Conservation (phyloP, 2,113 vertebrate genomes). For the Catharus bicknelli region DNA sequence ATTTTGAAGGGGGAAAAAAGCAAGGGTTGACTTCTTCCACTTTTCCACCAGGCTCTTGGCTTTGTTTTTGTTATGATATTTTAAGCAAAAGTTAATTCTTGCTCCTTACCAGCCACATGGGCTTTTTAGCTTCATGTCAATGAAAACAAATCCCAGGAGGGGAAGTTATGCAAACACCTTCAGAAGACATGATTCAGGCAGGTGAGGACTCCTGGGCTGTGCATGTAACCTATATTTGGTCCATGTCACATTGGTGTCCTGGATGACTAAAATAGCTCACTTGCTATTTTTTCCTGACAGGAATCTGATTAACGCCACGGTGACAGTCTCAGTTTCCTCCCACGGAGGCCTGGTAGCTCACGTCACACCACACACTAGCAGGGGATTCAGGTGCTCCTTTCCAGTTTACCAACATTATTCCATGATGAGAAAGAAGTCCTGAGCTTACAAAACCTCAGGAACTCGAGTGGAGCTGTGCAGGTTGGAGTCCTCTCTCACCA, state of each 20-base stretch:
- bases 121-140: neutral
- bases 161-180: neutral
- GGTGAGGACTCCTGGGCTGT: neutral
- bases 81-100: neutral
- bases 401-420: neutral
- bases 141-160: neutral
- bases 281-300: neutral
- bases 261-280: neutral
- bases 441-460: neutral
- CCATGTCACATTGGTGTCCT: neutral
- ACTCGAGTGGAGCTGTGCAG: neutral
- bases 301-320: neutral
- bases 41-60: neutral
- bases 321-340: fast-evolving
- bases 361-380: fast-evolving
- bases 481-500: neutral
- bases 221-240: neutral
- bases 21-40: neutral
- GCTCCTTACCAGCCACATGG: neutral
- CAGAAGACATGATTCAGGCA: neutral
- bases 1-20: neutral
- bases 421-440: neutral
- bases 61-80: neutral
- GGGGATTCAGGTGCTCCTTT: neutral
- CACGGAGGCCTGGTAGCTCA: neutral